A percentile compares a stretch with the other conserved stretches of the same genome.
Evolutionary conservation across 2,797 vertebrate species (phyloP).

Genomic region (Eupleurogrammus muticus): DNA sequence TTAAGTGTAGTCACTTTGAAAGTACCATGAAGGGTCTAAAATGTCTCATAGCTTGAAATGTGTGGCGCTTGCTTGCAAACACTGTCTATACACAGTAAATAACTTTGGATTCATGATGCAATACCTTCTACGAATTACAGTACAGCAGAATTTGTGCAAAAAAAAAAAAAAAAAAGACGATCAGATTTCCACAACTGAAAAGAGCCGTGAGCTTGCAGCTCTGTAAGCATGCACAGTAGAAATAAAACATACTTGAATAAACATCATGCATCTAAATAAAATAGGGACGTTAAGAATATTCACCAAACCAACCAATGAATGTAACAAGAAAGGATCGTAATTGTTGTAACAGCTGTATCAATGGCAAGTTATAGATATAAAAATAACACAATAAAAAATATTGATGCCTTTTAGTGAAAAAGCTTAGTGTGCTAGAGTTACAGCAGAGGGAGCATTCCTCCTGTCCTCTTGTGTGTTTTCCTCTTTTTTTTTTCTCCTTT

Average conservation of each 20-base stretch:
- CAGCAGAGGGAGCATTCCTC: slow-evolving; percentile 76
- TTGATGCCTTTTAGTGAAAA: slow-evolving; percentile 53
- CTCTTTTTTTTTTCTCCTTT: slow-evolving; percentile 26
- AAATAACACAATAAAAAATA: slow-evolving; percentile 15
- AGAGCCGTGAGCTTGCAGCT: slow-evolving; percentile 36
- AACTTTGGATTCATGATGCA: slow-evolving; percentile 17
- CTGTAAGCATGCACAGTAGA: slow-evolving; percentile 57
- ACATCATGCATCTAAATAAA: slow-evolving; percentile 61
- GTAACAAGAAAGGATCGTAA: slow-evolving; percentile 33
- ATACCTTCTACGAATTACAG: slow-evolving; percentile 37
- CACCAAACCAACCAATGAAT: slow-evolving; percentile 22
- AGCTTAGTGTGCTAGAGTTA: slow-evolving; percentile 55
- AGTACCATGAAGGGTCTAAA: neutral
- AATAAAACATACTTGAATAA: slow-evolving; percentile 49
- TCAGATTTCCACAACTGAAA: slow-evolving; percentile 20
- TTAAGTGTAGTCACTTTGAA: neutral
- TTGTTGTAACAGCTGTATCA: slow-evolving; percentile 45
- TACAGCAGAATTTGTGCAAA: slow-evolving; percentile 61
- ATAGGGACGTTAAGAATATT: slow-evolving; percentile 28
- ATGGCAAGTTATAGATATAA: slow-evolving; percentile 41
- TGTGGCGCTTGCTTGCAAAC: slow-evolving; percentile 17
- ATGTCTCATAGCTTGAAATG: neutral
- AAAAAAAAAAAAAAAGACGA: neutral
- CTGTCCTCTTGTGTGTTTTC: slow-evolving; percentile 67
- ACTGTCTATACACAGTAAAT: slow-evolving; percentile 39